Evolutionary conservation across 2,113 vertebrate species (phyloP), one percentile per base, ranked within the genome.

Genomic region (Eira barbara): DNA sequence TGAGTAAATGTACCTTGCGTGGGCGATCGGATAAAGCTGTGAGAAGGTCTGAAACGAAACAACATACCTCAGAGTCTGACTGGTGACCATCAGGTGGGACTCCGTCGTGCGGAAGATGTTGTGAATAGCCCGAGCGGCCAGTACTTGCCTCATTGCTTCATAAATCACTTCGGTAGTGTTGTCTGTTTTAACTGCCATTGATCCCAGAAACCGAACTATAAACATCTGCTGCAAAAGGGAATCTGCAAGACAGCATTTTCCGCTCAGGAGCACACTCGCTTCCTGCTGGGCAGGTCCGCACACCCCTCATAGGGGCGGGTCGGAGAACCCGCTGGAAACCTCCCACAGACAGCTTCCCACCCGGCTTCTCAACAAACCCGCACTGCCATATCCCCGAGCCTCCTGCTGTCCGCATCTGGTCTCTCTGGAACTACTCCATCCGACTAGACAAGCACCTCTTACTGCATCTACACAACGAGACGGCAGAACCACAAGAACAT

Each of bases 81-180:
- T 99, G 98, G 99, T 99, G 97, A 99, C 99, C 99, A 99, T 99
- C 97, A 99, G 99, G 65, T 99, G 99, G 6, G 99, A 99, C 78
- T 99, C 99, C 0, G 99, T 99, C 97, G 98, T 99, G 18, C 99
- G 99, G 99, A 99, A 99, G 98, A 99, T 99, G 99, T 99, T 99
- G 97, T 99, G 99, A 81, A 99, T 99, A 61, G 99, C 99, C 5
- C 99, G 99, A 17, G 99, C 99, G 1, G 99, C 99, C 92, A 99
- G 90, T 17, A 99, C 99, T 98, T 99, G 99, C 96, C 99, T 99
- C 99, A 99, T 99, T 0, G 99, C 99, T 98, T 99, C 99, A 0
- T 99, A 99, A 84, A 99, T 99, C 84, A 99, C 99, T 73, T 99
- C 99, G 0, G 98, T 97, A 0, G 99, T 99, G 97, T 87, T 93